These are phyloP conservation scores for Nicator chloris DNA, from an alignment of 2,113 vertebrate genomes.

Conservation along the genomic window DNA sequence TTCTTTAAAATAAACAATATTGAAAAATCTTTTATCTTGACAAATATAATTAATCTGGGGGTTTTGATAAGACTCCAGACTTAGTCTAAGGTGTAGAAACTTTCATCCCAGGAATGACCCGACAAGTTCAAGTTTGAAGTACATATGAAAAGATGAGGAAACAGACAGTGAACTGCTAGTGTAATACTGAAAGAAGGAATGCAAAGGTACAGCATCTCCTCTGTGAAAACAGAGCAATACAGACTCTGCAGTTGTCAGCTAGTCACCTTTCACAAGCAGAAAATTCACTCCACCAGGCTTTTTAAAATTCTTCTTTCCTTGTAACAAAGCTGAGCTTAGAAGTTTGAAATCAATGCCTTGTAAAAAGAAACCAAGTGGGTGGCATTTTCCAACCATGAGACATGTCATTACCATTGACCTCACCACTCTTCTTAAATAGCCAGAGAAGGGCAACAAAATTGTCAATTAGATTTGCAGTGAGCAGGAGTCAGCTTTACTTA, in stretches of 20 bases:
- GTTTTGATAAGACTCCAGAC: neutral
- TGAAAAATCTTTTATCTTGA: neutral
- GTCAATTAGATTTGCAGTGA: constrained; percentile 75
- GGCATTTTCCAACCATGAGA: constrained; percentile 69
- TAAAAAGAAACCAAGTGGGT: constrained; percentile 64
- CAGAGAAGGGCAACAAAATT: constrained; percentile 78
- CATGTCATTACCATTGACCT: constrained; percentile 75
- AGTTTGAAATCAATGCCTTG: constrained; percentile 67
- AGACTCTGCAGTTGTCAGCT: neutral
- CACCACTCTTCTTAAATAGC: constrained; percentile 75
- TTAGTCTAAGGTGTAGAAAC: neutral
- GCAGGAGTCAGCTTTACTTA: constrained; percentile 63
- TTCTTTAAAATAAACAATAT: constrained; percentile 48
- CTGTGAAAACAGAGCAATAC: neutral
- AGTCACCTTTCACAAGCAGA: constrained; percentile 18
- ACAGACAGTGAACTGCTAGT: neutral
- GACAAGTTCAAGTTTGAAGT: neutral
- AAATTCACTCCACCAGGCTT: neutral
- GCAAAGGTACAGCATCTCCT: neutral
- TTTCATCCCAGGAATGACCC: neutral
- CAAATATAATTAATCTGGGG: neutral
- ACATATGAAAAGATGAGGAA: neutral
- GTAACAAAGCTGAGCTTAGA: constrained; percentile 67
- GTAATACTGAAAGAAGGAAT: neutral
- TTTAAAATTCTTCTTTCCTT: constrained; percentile 10